These are phyloP conservation scores for Trimorus sp. DNA, from an alignment of 2,888 invertebrate species.

Conservation along the genomic window DNA sequence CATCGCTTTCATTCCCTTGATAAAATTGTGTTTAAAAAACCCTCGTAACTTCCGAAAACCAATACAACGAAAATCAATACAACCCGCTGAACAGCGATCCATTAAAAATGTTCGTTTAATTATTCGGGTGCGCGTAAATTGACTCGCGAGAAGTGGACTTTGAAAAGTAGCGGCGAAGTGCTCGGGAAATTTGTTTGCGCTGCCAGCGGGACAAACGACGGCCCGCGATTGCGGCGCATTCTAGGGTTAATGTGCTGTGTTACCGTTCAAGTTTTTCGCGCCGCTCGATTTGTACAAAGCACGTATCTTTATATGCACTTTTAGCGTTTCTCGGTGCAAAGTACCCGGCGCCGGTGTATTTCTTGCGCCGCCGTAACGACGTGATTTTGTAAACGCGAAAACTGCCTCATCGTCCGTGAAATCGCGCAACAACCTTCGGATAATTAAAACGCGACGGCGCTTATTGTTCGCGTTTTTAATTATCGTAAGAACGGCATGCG, in stretches of 20 bases:
- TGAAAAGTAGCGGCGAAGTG: slow-evolving; percentile 14
- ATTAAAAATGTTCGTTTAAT: background rate
- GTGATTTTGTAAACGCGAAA: slow-evolving; percentile 57
- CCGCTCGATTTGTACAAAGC: slow-evolving; percentile 58
- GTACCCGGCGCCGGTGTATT: slow-evolving; percentile 50
- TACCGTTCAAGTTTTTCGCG: slow-evolving; percentile 58
- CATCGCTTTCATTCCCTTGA: too few relatives aligned
- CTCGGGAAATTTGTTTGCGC: slow-evolving; percentile 39
- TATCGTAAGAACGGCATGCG: background rate
- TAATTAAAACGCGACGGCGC: slow-evolving; percentile 17
- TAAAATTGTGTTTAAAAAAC: too few relatives aligned
- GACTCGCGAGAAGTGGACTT: slow-evolving; percentile 7
- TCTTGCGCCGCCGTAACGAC: slow-evolving; percentile 52
- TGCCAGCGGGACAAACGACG: slow-evolving; percentile 20
- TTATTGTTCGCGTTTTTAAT: too few relatives aligned
- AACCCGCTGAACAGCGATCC: background rate
- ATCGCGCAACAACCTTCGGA: slow-evolving; percentile 42
- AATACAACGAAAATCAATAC: background rate
- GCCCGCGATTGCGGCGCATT: slow-evolving; percentile 45
- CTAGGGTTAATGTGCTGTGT: slow-evolving; percentile 50
- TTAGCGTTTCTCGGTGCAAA: slow-evolving; percentile 62
- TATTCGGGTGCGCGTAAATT: background rate
- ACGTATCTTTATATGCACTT: slow-evolving; percentile 62
- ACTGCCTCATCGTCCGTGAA: slow-evolving; percentile 42
- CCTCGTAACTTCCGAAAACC: too few relatives aligned